Conservation (phyloP, 2,113 vertebrate genomes). For the Strix aluco region DNA sequence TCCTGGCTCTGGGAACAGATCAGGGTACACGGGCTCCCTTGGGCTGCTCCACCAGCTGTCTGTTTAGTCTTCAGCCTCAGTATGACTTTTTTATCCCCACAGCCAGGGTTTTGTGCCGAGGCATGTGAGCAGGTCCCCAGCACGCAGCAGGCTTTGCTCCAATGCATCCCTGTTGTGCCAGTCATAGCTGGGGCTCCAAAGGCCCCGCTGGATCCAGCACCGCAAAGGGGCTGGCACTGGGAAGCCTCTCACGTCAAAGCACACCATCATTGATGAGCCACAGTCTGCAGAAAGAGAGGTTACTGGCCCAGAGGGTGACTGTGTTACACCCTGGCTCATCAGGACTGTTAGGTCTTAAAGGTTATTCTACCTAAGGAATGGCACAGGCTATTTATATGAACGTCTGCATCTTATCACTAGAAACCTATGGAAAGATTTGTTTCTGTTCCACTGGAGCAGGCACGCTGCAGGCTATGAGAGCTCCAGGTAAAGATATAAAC, state of each 20-base stretch:
- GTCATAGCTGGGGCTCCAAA: background rate
- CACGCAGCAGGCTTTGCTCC: background rate
- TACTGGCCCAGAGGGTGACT: background rate
- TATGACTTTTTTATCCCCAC: accelerated
- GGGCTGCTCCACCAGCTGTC: background rate
- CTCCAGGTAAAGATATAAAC: background rate
- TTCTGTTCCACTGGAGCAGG: background rate
- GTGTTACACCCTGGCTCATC: background rate
- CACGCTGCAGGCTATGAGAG: background rate
- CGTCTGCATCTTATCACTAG: background rate
- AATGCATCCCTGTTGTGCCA: accelerated
- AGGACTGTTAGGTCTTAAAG: background rate
- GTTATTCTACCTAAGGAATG: background rate
- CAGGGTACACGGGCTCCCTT: accelerated
- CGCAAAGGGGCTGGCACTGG: accelerated
- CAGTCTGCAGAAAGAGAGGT: background rate
- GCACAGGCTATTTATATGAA: background rate
- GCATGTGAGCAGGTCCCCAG: background rate
- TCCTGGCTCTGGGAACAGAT: background rate
- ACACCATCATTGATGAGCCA: accelerated
- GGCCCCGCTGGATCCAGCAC: too few relatives aligned
- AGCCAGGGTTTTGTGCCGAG: background rate
- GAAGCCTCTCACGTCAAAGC: background rate
- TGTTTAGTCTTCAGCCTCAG: background rate
- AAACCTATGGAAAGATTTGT: background rate